These are phyloP conservation scores for Oryzias javanicus DNA, from an alignment of 2,113 vertebrate genomes.

Conservation along the genomic window DNA sequence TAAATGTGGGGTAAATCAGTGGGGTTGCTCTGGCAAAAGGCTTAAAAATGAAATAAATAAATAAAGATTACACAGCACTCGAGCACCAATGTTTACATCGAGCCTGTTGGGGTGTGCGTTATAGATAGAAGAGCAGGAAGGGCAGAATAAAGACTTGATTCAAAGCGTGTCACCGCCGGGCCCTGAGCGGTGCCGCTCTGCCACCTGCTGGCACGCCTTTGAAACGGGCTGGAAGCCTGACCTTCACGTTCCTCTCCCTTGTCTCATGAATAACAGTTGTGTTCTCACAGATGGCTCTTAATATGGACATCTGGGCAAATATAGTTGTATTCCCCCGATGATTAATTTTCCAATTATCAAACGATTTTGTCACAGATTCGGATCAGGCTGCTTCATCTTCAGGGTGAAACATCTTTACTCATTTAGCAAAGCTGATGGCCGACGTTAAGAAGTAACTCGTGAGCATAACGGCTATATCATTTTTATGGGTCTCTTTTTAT, in stretches of 20 bases:
- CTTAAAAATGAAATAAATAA: conserved; percentile 19
- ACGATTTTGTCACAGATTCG: conserved; percentile 48
- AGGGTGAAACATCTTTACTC: conserved; percentile 54
- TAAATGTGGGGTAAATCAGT: conserved; percentile 35
- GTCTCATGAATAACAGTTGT: conserved; percentile 63
- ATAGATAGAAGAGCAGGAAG: conserved; percentile 24
- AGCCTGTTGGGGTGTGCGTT: conserved; percentile 34
- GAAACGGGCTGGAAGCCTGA: conserved; percentile 36
- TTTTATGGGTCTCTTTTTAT: too few relatives aligned
- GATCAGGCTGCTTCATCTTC: conserved; percentile 49
- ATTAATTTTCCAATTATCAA: conserved; percentile 60
- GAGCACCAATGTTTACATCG: conserved; percentile 36
- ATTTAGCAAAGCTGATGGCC: conserved; percentile 34
- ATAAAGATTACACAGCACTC: conserved; percentile 25
- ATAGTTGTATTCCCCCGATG: conserved; percentile 59
- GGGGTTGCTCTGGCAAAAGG: conserved; percentile 31
- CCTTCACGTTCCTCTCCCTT: conserved; percentile 67
- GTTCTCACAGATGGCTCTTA: conserved; percentile 71
- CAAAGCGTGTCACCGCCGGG: neutral
- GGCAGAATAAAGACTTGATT: conserved; percentile 15
- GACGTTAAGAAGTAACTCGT: conserved; percentile 44
- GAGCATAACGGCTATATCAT: neutral
- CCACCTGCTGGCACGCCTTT: conserved; percentile 61
- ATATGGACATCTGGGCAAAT: conserved; percentile 70
- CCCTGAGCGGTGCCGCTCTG: conserved; percentile 35